These are phyloP conservation scores for Chiroxiphia lanceolata DNA, from an alignment of 2,797 vertebrate genomes.

Conservation along the genomic window DNA sequence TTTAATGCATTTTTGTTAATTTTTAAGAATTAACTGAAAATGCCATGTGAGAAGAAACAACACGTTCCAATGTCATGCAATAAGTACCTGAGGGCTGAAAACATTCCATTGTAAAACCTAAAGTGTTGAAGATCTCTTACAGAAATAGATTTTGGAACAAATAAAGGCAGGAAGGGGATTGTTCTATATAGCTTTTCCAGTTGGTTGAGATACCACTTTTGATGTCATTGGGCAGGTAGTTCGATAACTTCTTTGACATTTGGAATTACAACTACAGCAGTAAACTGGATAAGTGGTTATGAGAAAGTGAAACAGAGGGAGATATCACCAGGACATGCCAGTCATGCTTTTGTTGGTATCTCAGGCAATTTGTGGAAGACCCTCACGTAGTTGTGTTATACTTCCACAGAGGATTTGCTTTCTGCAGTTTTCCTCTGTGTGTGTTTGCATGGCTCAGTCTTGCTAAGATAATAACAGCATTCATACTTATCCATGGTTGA, in stretches of 20 bases:
- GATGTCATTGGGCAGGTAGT: background rate
- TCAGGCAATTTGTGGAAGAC: background rate
- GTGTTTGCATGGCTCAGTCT: background rate
- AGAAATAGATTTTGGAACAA: background rate
- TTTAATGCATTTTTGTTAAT: background rate
- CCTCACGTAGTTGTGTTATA: background rate
- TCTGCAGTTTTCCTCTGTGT: background rate
- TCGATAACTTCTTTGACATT: background rate
- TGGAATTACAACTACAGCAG: background rate
- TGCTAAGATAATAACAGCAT: background rate
- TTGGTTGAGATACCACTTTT: background rate
- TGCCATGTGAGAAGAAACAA: background rate
- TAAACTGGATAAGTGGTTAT: background rate
- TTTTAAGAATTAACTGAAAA: background rate
- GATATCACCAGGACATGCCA: background rate
- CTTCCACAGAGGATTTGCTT: background rate
- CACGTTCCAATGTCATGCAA: background rate
- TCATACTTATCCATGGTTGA: background rate
- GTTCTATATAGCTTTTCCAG: background rate
- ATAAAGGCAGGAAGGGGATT: background rate
- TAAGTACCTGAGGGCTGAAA: background rate
- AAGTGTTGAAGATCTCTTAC: background rate
- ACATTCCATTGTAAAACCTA: background rate
- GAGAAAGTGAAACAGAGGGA: background rate
- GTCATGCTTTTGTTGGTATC: background rate